Conservation (phyloP, 2,113 vertebrate genomes). For the Maccullochella peelii region DNA sequence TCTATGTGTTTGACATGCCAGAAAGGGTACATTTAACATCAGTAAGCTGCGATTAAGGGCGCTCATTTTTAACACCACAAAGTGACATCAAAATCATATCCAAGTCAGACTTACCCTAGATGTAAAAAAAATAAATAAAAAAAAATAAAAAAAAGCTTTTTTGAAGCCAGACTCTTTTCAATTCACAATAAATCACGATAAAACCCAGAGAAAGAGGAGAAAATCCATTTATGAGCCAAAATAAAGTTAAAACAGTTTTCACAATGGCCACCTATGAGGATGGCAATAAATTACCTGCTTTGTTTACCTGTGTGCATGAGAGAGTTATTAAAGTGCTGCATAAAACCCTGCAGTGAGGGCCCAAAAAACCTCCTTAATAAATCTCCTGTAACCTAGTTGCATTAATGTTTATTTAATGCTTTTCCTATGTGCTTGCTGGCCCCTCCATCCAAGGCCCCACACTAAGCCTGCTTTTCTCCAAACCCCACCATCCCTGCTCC, state of each 20-base stretch:
- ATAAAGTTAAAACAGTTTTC: constrained; percentile 56
- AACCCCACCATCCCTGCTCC: constrained; percentile 65
- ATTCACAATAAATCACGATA: neutral
- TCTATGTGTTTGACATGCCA: constrained; percentile 52
- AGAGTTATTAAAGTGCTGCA: constrained; percentile 84
- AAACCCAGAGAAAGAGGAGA: constrained; percentile 30
- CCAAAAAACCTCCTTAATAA: constrained; percentile 83
- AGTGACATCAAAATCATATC: constrained; percentile 68
- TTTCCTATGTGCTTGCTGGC: constrained; percentile 78
- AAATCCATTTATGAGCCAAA: constrained; percentile 46
- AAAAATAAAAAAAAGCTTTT: constrained; percentile 17
- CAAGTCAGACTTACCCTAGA: constrained; percentile 72
- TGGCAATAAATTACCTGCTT: constrained; percentile 78
- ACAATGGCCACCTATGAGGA: constrained; percentile 74
- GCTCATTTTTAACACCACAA: constrained; percentile 66
- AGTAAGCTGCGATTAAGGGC: constrained; percentile 75
- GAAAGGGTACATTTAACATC: constrained; percentile 63
- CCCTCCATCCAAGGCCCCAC: constrained; percentile 73
- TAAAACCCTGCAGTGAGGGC: constrained; percentile 76
- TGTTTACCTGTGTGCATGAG: constrained; percentile 84
- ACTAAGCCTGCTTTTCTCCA: constrained; percentile 80
- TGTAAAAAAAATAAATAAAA: constrained; percentile 8
- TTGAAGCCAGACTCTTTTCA: constrained; percentile 23
- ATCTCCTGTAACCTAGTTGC: constrained; percentile 87
- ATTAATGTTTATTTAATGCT: constrained; percentile 88